Evolutionary conservation across 2,113 vertebrate species (phyloP).

Genomic region (Eclectus roratus): DNA sequence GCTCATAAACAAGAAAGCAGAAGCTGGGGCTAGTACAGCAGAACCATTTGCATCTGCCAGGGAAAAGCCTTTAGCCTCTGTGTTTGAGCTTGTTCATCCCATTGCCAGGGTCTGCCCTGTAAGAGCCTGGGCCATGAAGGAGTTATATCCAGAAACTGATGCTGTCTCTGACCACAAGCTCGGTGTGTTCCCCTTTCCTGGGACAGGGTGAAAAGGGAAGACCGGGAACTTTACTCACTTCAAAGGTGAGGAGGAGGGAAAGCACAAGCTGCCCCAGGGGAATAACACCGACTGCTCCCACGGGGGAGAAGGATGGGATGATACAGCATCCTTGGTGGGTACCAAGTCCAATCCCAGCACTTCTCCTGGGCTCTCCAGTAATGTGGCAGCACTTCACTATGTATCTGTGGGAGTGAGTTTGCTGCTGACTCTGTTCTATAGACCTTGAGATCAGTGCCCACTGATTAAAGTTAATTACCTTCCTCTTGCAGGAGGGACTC

Average conservation of each 20-base stretch:
- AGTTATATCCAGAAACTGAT: background rate
- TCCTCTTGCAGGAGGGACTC: background rate
- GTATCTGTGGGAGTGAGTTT: background rate
- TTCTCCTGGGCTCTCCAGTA: background rate
- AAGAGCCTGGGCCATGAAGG: background rate
- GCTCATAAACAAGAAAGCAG: background rate
- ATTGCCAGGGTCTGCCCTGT: background rate
- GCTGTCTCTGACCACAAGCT: background rate
- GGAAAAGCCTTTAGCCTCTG: background rate
- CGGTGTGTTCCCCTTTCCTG: background rate
- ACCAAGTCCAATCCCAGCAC: background rate
- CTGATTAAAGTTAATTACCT: conserved; percentile 44
- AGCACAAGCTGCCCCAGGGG: background rate
- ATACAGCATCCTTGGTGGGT: background rate
- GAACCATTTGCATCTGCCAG: background rate
- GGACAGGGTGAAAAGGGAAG: background rate
- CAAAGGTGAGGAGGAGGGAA: background rate
- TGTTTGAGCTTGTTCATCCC: background rate
- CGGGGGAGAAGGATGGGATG: background rate
- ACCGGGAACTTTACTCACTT: fast-evolving
- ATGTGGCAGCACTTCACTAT: fast-evolving
- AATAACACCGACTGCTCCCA: background rate
- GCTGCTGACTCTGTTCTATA: background rate
- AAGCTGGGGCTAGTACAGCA: background rate
- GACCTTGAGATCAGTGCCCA: background rate